phyloP scores from a whole-genome alignment of 2,888 invertebrate genomes.

The Drosophila tanythrix region DNA sequence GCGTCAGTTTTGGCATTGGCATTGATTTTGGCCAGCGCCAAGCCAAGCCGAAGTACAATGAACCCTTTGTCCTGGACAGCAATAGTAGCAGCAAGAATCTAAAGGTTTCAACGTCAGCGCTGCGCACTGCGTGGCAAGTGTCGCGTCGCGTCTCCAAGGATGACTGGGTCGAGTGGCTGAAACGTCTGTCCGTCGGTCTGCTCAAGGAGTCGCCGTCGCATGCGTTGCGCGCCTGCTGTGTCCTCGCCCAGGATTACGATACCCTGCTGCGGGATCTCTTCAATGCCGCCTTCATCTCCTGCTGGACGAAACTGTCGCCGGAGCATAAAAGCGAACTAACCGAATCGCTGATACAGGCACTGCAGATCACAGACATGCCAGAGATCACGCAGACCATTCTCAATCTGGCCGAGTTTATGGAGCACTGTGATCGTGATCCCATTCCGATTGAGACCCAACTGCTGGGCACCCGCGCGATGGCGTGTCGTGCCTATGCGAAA shows the following conservation, averaged over 20 bases:
- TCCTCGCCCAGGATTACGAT: constrained; percentile 96
- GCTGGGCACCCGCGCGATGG: constrained; percentile 97
- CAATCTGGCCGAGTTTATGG: constrained; percentile 99
- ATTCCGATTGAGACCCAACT: constrained; percentile 94
- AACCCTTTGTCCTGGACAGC: constrained; percentile 87
- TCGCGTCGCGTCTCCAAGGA: constrained; percentile 97
- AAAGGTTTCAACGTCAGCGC: constrained; percentile 92
- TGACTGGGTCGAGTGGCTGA: constrained; percentile 99
- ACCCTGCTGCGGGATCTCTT: constrained; percentile 98
- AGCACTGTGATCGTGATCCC: constrained; percentile 98
- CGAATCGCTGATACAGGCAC: constrained; percentile 93
- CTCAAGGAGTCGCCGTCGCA: constrained; percentile 98
- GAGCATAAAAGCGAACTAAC: constrained; percentile 93
- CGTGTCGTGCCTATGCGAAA: constrained; percentile 91
- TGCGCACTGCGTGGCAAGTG: constrained; percentile 96
- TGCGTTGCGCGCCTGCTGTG: constrained; percentile 95
- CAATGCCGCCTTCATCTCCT: constrained; percentile 99
- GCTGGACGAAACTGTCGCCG: constrained; percentile 96
- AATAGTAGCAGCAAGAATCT: constrained; percentile 88
- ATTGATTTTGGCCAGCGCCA: constrained; percentile 89
- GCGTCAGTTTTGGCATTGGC: constrained; percentile 86
- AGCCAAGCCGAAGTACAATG: constrained; percentile 88
- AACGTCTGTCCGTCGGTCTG: constrained; percentile 95
- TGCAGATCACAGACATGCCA: constrained; percentile 96
- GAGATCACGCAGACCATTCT: constrained; percentile 98